Evolutionary conservation across 2,797 vertebrate species (phyloP), one percentile per base, ranked within the genome.

Genomic region (Liparis tanakae): DNA sequence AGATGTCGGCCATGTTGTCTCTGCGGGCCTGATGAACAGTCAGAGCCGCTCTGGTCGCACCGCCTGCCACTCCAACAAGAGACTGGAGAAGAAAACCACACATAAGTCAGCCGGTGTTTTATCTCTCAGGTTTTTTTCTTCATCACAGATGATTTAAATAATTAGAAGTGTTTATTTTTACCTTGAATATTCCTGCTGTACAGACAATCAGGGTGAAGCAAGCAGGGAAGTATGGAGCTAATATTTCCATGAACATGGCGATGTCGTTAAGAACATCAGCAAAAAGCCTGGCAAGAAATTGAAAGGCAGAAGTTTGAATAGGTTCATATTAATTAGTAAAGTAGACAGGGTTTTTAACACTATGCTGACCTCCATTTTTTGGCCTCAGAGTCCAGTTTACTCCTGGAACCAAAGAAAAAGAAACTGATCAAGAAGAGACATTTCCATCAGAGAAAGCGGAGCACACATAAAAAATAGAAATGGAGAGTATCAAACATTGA

Each of bases 1-100:
- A 96, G 55, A 98, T 95, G n/a, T 98, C 97, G 0, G 96, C 97
- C 97, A 97, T 96, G 92, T 98, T 98, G 94, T 97, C 96, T 75
- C 96, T 93, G 30, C 95, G 94, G 67, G 97, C 97, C 88, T 98
- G 97, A 85, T 98, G 97, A 70, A 97, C 90, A 0, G 97, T 97
- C 55, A 98, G 90, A 0, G 97, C 97, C 0, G 97, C 97, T 81
- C 97, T 92, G 17, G 97, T 97, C 0, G 97, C 97, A 9, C 96
- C 97, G 0, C 97, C 97, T 3, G 96, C 96, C 30, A 97, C 97
- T 2, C 97, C 95, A 34, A 98, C 97, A 1, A 97, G 88, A 55
- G 96, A 96, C 97, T 98, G 72, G 0, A 72, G 10, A 25, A 15
- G n/a, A 77, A 18, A 55, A 58, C 68, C 6, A 68, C 9, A 69